phyloP scores from a whole-genome alignment of 2,797 vertebrate species.

The Masticophis lateralis region DNA sequence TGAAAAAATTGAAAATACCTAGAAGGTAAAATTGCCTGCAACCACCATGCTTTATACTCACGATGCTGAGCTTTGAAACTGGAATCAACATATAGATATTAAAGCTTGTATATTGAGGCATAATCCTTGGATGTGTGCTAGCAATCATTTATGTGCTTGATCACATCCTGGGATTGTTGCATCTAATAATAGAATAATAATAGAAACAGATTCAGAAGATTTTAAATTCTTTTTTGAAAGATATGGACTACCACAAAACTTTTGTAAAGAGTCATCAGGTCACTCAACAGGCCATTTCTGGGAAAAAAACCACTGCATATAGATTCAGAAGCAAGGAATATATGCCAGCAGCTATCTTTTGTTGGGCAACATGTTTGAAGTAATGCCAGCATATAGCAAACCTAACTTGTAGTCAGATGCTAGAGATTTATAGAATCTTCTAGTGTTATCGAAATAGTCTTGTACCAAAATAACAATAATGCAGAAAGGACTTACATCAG shows the following conservation, averaged over 20 bases:
- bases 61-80: background rate
- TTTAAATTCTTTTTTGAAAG: background rate
- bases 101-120: background rate
- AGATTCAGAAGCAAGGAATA: background rate
- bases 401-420: background rate
- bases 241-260: background rate
- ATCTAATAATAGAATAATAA: background rate
- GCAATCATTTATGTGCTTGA: background rate
- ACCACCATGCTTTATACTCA: background rate
- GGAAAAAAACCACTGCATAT: background rate
- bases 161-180: background rate
- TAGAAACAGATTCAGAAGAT: background rate
- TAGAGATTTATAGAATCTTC: background rate
- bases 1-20: background rate
- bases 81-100: background rate
- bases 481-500: background rate
- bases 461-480: background rate
- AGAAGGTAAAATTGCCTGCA: background rate
- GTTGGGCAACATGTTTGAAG: background rate
- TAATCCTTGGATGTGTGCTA: background rate
- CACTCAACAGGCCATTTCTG: background rate
- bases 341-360: background rate
- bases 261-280: background rate
- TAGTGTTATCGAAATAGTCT: background rate
- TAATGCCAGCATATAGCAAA: background rate